Percentiles rank a stretch among this genome's conserved stretches.
Evolutionary conservation across 2,888 invertebrate genomes (phyloP).

Genomic region (Cataglyphis albicans): DNA sequence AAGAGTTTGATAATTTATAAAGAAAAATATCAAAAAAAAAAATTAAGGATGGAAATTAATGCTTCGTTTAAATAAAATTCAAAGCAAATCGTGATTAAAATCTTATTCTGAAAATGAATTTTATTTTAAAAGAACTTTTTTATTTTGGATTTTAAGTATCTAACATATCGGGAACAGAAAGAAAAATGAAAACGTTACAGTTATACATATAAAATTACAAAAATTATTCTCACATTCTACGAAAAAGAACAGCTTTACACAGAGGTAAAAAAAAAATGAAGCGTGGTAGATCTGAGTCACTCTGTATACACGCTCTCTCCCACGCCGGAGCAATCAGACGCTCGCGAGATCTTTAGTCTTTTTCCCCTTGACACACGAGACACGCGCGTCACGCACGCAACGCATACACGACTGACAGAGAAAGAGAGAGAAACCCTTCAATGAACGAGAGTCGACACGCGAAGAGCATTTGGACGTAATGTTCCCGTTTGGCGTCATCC

Average conservation of each 20-base stretch:
- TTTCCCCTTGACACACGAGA: conserved; percentile 19
- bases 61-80: neutral
- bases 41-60: neutral
- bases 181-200: neutral
- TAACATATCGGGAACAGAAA: neutral
- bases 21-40: too few relatives aligned
- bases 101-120: neutral
- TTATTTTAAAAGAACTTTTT: neutral
- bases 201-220: neutral
- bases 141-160: neutral
- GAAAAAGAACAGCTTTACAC: neutral
- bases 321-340: neutral
- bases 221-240: neutral
- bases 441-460: conserved; percentile 62
- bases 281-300: conserved; percentile 7
- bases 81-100: neutral
- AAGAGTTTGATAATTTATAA: neutral
- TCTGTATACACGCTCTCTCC: conserved; percentile 18
- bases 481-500: conserved; percentile 58
- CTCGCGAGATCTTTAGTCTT: neutral
- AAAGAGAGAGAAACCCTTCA: conserved; percentile 29
- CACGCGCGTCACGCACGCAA: conserved; percentile 23
- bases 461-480: conserved; percentile 63
- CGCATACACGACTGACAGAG: neutral
- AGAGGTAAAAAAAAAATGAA: neutral